These are phyloP conservation scores for Chaetura pelagica DNA, from an alignment of 2,113 vertebrate species.

Conservation along the genomic window DNA sequence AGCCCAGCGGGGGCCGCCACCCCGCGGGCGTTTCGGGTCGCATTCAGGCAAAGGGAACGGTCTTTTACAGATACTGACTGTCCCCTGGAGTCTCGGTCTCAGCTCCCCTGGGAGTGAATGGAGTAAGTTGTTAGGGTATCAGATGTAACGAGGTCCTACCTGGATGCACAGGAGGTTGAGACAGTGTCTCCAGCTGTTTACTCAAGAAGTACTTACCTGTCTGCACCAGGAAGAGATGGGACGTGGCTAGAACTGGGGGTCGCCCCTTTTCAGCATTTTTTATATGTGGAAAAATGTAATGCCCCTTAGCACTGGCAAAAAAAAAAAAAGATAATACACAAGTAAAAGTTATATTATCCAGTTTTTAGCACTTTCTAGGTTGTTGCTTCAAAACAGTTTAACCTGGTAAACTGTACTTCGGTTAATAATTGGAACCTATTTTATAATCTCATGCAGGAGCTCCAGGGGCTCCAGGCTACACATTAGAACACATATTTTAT, in stretches of 20 bases:
- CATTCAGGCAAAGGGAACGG: rapidly evolving
- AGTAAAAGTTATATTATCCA: neutral
- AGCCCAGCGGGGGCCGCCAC: too few species aligned
- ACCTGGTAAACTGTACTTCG: neutral
- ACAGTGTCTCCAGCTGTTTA: neutral
- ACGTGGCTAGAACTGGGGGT: neutral
- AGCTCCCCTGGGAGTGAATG: neutral
- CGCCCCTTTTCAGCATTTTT: neutral
- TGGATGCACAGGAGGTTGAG: neutral
- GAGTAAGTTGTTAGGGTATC: neutral
- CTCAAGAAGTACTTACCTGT: neutral
- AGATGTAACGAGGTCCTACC: neutral
- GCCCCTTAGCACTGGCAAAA: neutral
- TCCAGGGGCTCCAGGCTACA: neutral
- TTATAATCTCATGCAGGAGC: neutral
- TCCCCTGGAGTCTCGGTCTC: rapidly evolving
- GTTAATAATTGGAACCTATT: neutral
- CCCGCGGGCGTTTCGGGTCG: rapidly evolving
- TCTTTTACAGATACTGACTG: neutral
- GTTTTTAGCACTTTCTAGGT: neutral
- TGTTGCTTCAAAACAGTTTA: neutral
- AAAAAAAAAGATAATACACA: neutral
- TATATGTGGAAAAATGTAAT: neutral
- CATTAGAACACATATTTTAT: neutral
- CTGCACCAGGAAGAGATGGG: neutral